Evolutionary conservation across 2,797 vertebrate species (phyloP).

Genomic region (Otus scops): DNA sequence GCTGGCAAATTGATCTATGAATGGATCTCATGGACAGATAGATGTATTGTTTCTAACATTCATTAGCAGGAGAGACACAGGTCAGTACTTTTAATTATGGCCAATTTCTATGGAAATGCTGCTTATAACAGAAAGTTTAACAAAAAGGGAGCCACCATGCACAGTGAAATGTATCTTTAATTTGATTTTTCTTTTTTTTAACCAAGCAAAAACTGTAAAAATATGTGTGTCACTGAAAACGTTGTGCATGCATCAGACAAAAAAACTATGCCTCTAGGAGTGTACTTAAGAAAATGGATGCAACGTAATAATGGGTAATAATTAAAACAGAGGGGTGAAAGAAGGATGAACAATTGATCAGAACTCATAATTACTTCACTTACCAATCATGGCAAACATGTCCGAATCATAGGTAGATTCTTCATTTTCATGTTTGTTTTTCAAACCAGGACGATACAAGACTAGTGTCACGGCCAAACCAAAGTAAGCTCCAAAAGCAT

Average conservation of each 20-base stretch:
- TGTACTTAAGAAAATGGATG: background rate
- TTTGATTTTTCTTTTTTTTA: background rate
- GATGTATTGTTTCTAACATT: background rate
- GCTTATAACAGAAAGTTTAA: background rate
- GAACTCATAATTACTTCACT: background rate
- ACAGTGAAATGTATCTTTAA: background rate
- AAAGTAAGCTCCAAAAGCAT: constrained; percentile 96
- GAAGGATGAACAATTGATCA: background rate
- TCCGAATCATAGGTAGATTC: constrained; percentile 92
- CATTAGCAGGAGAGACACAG: background rate
- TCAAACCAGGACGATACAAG: constrained; percentile 84
- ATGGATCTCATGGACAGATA: background rate
- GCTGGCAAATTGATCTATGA: background rate
- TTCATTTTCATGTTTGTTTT: constrained; percentile 83
- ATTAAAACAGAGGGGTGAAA: background rate
- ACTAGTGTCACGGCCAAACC: constrained; percentile 85
- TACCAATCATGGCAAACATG: constrained; percentile 96
- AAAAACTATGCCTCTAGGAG: background rate
- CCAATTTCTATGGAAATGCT: background rate
- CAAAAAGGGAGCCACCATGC: background rate
- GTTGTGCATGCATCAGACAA: rapidly evolving
- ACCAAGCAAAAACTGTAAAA: background rate
- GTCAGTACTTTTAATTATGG: background rate
- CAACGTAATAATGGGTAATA: rapidly evolving
- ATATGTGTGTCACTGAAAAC: background rate